Evolutionary conservation across 2,888 invertebrate genomes (phyloP).

Genomic region (Erebia epiphron): DNA sequence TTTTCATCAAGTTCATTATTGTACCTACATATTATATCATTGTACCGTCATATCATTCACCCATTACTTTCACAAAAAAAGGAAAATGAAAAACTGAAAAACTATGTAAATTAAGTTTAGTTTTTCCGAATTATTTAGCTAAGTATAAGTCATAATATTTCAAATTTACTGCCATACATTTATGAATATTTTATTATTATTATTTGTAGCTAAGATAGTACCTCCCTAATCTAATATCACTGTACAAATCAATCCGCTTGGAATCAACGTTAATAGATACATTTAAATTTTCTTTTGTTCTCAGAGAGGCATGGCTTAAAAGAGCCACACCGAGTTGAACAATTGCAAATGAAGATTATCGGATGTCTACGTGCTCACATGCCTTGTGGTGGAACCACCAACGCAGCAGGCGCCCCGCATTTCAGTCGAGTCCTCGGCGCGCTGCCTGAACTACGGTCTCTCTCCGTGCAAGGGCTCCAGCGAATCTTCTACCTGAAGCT

Average conservation of each 20-base stretch:
- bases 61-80: too few species aligned
- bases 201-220: too few species aligned
- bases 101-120: too few species aligned
- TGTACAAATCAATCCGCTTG: background rate
- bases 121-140: too few species aligned
- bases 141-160: too few species aligned
- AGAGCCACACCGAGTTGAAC: conserved; percentile 96
- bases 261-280: background rate
- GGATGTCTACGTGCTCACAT: conserved; percentile 97
- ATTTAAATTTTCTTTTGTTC: background rate
- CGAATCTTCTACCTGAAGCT: conserved; percentile 96
- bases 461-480: conserved; percentile 96
- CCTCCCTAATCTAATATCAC: too few species aligned
- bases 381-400: conserved; percentile 93
- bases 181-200: too few species aligned
- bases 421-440: conserved; percentile 96
- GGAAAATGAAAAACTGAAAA: too few species aligned
- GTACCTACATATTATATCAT: too few species aligned
- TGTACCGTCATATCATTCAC: too few species aligned
- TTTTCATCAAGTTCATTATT: too few species aligned
- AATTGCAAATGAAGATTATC: conserved; percentile 97
- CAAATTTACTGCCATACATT: too few species aligned
- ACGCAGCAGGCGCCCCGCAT: conserved; percentile 95
- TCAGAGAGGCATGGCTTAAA: conserved; percentile 91
- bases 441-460: conserved; percentile 94